phyloP scores from a whole-genome alignment of 2,113 vertebrate species.

The Riparia riparia region DNA sequence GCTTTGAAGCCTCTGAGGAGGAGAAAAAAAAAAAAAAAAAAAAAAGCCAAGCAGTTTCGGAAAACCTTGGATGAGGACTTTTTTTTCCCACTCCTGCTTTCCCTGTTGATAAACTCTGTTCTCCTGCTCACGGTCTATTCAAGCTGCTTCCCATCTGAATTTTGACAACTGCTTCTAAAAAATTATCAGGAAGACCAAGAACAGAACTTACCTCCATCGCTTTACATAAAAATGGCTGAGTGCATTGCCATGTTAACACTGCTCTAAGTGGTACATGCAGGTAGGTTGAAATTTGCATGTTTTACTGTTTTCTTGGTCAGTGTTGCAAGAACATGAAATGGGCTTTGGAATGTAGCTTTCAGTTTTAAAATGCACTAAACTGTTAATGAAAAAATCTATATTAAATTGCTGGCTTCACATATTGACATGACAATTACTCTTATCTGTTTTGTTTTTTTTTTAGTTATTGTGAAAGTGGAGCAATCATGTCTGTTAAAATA shows the following conservation, averaged over 20 bases:
- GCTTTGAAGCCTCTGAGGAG: slow-evolving; percentile 80
- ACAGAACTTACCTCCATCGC: slow-evolving; percentile 74
- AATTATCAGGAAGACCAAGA: slow-evolving; percentile 76
- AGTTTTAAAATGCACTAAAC: slow-evolving; percentile 41
- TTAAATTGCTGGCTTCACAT: slow-evolving; percentile 48
- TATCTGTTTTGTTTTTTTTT: background rate
- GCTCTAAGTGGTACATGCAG: slow-evolving; percentile 76
- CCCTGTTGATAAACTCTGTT: slow-evolving; percentile 80
- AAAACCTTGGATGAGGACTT: slow-evolving; percentile 77
- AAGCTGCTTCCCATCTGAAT: slow-evolving; percentile 77
- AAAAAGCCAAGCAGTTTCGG: slow-evolving; percentile 68
- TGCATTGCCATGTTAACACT: slow-evolving; percentile 76
- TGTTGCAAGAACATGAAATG: slow-evolving; percentile 67
- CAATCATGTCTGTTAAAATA: slow-evolving; percentile 70
- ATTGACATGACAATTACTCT: background rate
- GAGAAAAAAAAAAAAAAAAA: slow-evolving; percentile 42
- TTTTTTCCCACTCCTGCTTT: slow-evolving; percentile 69
- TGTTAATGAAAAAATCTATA: slow-evolving; percentile 29
- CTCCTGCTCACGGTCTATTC: slow-evolving; percentile 73
- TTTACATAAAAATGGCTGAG: slow-evolving; percentile 77
- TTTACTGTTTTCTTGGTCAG: slow-evolving; percentile 73
- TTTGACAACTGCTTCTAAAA: slow-evolving; percentile 78
- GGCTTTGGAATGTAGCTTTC: slow-evolving; percentile 55
- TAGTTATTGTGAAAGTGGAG: slow-evolving; percentile 50
- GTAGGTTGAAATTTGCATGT: slow-evolving; percentile 86